Evolutionary conservation across 2,113 vertebrate genomes (phyloP).

Genomic region (Elephantulus edwardii): DNA sequence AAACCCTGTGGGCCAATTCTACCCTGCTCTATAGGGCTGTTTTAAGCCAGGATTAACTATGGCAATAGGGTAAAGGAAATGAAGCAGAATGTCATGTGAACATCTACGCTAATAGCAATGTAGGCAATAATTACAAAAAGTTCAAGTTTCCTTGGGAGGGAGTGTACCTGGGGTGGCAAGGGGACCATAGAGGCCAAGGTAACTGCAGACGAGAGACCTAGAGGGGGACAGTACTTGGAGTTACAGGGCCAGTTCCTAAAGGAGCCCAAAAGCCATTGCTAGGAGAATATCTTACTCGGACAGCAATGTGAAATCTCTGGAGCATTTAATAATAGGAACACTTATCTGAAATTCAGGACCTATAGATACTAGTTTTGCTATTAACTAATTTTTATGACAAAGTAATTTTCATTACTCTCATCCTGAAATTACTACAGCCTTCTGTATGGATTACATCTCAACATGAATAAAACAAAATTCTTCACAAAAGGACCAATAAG

Average conservation of each 20-base stretch:
- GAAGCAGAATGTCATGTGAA: background rate
- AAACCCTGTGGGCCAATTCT: too few species aligned
- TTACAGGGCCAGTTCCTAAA: background rate
- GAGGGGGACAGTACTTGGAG: accelerated
- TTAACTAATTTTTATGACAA: background rate
- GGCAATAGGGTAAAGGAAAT: too few species aligned
- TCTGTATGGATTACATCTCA: too few species aligned
- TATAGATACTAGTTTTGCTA: background rate
- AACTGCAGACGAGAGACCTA: background rate
- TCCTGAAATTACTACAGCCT: background rate
- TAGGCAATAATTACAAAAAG: background rate
- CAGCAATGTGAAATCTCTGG: background rate
- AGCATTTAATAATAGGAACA: background rate
- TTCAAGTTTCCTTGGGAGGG: background rate
- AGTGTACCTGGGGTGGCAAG: too few species aligned
- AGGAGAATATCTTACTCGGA: background rate
- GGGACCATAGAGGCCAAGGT: background rate
- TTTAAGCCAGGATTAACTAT: too few species aligned
- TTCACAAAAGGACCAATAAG: too few species aligned
- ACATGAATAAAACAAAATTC: too few species aligned
- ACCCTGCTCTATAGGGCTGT: too few species aligned
- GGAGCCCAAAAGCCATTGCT: background rate
- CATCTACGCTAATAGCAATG: background rate
- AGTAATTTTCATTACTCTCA: background rate
- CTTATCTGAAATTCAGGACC: background rate